Conservation (phyloP, 1,140 invertebrate species). For the Drosophila lini region DNA sequence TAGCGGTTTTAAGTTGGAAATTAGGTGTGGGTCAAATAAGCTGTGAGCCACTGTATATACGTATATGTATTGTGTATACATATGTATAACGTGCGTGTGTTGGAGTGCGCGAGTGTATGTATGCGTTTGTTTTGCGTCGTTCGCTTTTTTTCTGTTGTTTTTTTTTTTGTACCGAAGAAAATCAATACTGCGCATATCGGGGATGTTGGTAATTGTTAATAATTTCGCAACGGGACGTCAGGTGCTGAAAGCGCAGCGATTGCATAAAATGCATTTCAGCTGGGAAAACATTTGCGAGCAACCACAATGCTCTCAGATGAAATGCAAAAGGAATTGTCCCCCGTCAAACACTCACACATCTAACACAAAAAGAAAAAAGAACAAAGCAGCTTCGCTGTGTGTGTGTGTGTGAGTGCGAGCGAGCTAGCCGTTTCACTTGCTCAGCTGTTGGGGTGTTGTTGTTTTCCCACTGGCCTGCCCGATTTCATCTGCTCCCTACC, state of each 20-base stretch:
- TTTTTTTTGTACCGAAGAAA: conserved; percentile 60
- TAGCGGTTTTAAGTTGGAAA: no score
- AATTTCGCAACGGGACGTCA: conserved; percentile 29
- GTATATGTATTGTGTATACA: conserved; percentile 11
- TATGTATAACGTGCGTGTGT: conserved; percentile 14
- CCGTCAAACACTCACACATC: conserved; percentile 24
- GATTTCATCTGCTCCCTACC: conserved; percentile 10
- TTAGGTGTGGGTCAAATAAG: no score
- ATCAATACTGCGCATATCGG: conserved; percentile 78
- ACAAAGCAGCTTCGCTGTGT: conserved; percentile 28
- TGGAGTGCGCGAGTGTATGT: conserved; percentile 47
- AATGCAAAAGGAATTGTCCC: conserved; percentile 47
- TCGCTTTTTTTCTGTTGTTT: conserved; percentile 51
- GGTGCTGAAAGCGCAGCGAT: conserved; percentile 8
- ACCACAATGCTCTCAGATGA: conserved; percentile 29
- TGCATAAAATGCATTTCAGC: conserved; percentile 34
- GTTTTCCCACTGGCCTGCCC: conserved; percentile 35
- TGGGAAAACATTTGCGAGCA: conserved; percentile 21
- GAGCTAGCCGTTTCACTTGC: conserved; percentile 61
- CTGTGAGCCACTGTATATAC: no score
- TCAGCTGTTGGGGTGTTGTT: conserved; percentile 71
- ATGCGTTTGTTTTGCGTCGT: conserved; percentile 79
- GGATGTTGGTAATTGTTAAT: conserved; percentile 44
- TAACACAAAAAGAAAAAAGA: conserved; percentile 21
- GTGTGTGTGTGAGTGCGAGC: conserved; percentile 3